A percentile compares a stretch with the other conserved stretches of the same genome.
phyloP scores from a whole-genome alignment of 2,888 invertebrate genomes.

The Arrhopalites spinosus region DNA sequence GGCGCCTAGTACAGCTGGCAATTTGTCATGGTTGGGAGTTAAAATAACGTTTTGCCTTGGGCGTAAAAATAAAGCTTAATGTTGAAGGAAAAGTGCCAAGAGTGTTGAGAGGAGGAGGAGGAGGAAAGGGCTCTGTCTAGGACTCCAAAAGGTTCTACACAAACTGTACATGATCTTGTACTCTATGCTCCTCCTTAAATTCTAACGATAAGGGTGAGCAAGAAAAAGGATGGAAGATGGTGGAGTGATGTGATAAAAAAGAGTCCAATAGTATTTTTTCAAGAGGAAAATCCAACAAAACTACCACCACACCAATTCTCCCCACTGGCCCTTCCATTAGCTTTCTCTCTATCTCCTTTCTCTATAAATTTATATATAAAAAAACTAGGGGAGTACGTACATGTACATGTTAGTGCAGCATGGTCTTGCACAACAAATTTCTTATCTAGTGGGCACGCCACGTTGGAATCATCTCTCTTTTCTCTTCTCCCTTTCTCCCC shows the following conservation, averaged over 20 bases:
- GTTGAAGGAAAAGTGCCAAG: constrained; percentile 32
- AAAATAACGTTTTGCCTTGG: constrained; percentile 28
- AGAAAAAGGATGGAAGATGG: no score
- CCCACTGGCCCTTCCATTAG: neutral
- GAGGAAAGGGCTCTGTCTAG: neutral
- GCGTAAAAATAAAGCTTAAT: constrained; percentile 35
- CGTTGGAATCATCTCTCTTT: neutral
- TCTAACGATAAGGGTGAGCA: no score
- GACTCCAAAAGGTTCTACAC: no score
- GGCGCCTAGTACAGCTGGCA: constrained; percentile 23
- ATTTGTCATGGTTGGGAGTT: constrained; percentile 33
- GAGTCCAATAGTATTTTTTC: neutral
- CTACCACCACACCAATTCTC: neutral
- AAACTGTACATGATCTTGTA: constrained; percentile 17
- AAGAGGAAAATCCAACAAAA: neutral
- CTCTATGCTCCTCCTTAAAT: no score
- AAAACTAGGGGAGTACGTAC: no score
- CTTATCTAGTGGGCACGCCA: no score
- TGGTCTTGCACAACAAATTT: no score
- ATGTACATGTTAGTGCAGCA: no score
- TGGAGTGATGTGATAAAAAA: neutral
- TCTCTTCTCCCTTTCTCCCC: neutral
- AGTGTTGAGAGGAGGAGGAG: neutral
- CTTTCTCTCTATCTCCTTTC: neutral
- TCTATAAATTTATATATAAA: no score